phyloP scores from a whole-genome alignment of 2,888 invertebrate genomes.

The Folsomia candida region DNA sequence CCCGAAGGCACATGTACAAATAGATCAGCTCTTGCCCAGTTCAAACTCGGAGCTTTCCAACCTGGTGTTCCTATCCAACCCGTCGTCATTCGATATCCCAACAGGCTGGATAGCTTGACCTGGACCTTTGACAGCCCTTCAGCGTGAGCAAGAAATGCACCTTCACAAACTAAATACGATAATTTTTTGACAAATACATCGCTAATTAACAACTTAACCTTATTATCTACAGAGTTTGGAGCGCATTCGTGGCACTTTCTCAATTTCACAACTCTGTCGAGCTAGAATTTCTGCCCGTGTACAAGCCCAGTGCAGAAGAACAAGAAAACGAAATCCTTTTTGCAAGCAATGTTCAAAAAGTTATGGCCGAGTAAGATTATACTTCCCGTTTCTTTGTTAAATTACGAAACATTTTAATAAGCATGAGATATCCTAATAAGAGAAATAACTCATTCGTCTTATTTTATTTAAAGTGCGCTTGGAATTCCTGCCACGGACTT shows the following conservation, averaged over 20 bases:
- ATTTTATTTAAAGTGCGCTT: constrained; percentile 64
- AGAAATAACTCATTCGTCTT: constrained; percentile 11
- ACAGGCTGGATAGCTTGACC: constrained; percentile 81
- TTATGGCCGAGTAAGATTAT: constrained; percentile 77
- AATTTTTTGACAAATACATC: too few species aligned
- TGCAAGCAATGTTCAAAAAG: constrained; percentile 81
- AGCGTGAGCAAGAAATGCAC: constrained; percentile 61
- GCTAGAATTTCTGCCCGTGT: constrained; percentile 89
- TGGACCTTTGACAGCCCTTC: constrained; percentile 96
- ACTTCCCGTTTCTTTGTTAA: neutral
- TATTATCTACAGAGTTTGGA: constrained; percentile 64
- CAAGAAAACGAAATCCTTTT: constrained; percentile 81
- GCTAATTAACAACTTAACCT: too few species aligned
- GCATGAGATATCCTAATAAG: too few species aligned
- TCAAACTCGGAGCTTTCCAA: constrained; percentile 57
- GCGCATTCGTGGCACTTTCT: constrained; percentile 83
- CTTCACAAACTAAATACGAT: neutral
- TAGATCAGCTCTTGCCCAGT: constrained; percentile 70
- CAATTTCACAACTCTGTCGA: constrained; percentile 84
- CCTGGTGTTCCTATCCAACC: constrained; percentile 95
- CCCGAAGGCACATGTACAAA: constrained; percentile 97
- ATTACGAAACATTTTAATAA: neutral
- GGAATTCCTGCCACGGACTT: constrained; percentile 85
- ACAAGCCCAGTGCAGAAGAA: constrained; percentile 82
- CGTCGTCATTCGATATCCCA: constrained; percentile 85